These are phyloP conservation scores for Stramonita haemastoma DNA, from an alignment of 2,888 invertebrate genomes.

Conservation along the genomic window DNA sequence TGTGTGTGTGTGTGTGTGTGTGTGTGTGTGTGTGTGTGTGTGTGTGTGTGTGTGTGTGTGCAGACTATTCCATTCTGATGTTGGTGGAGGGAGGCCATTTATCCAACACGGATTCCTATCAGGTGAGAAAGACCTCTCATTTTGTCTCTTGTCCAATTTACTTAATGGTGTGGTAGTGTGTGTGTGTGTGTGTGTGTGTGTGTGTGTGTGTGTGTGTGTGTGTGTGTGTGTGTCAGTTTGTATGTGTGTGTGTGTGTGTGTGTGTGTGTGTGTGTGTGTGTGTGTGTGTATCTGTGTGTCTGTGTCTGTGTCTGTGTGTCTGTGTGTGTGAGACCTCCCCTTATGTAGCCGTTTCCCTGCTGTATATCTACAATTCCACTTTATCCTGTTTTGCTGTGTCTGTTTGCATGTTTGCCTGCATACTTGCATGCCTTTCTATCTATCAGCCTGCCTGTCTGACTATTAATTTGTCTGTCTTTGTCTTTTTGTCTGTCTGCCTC, in stretches of 20 bases:
- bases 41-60: constrained; percentile 43
- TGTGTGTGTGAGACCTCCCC: neutral
- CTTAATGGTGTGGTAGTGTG: too few relatives aligned
- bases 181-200: neutral
- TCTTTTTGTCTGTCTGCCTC: neutral
- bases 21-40: constrained; percentile 21
- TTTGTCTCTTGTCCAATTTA: neutral
- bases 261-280: constrained; percentile 10
- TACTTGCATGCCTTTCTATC: neutral
- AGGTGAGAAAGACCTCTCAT: constrained; percentile 53
- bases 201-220: neutral
- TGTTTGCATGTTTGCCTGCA: neutral
- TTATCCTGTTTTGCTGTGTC: neutral
- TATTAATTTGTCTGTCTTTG: neutral
- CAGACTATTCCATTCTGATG: constrained; percentile 87
- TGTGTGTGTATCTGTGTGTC: neutral
- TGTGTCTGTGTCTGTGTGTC: neutral
- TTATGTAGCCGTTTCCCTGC: neutral
- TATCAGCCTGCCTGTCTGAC: neutral
- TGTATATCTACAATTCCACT: too few relatives aligned
- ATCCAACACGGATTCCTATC: constrained; percentile 88
- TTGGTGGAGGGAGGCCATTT: constrained; percentile 87
- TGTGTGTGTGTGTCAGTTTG: neutral
- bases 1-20: neutral
- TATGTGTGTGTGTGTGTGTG: neutral